Evolutionary conservation across 2,888 invertebrate species (phyloP).

Genomic region (Proisotoma minuta): DNA sequence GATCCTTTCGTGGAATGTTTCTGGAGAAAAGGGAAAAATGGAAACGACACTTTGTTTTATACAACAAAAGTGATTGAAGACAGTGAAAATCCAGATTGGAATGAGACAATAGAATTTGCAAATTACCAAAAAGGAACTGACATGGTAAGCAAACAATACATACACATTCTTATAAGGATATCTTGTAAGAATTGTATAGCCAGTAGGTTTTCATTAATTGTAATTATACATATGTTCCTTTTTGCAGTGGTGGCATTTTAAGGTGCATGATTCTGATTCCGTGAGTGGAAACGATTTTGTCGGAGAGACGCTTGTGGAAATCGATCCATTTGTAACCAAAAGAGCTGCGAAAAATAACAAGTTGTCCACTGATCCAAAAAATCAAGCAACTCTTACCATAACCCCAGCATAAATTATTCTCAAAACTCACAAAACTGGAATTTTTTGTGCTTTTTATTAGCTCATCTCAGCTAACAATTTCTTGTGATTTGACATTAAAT

Average conservation of each 20-base stretch:
- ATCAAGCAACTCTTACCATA: conserved; percentile 32
- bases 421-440: no score
- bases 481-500: no score
- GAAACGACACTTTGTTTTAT: conserved; percentile 26
- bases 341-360: conserved; percentile 32
- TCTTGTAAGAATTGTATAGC: background rate
- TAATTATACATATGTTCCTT: background rate
- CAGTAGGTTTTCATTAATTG: background rate
- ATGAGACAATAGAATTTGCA: conserved; percentile 31
- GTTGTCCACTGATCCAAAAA: conserved; percentile 27
- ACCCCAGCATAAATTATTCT: conserved; percentile 34
- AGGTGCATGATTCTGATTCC: conserved; percentile 31
- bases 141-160: conserved; percentile 12
- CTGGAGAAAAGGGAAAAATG: conserved; percentile 30
- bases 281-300: conserved; percentile 31
- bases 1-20: conserved; percentile 25
- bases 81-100: conserved; percentile 35
- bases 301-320: conserved; percentile 31
- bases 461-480: no score
- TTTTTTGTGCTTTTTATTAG: no score
- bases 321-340: conserved; percentile 37
- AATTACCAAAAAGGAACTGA: conserved; percentile 36
- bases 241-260: conserved; percentile 32
- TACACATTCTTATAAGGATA: background rate
- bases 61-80: conserved; percentile 27